Evolutionary conservation across 2,113 vertebrate genomes (phyloP), one percentile per base, ranked within the genome.

Genomic region (Nibea coibor): DNA sequence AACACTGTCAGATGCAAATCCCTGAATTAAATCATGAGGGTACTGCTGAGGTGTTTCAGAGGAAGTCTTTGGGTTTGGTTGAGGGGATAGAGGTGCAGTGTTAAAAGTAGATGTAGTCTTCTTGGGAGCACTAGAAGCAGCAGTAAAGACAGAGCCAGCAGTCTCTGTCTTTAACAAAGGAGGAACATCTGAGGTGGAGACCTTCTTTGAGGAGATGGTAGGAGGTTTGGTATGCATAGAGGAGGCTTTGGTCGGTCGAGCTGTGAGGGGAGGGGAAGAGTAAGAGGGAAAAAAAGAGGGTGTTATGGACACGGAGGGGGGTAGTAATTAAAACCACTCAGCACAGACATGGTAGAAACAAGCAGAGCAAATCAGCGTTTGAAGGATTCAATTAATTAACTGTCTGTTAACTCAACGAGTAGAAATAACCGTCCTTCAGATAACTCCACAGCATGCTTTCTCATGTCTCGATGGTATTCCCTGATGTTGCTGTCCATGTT

Each of bases 171-270:
- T 75, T 58, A 48, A 59, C 20, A 16, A 43, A 57, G 5, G 63
- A 68, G 70, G 51, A 76, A 58, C n/a, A 31, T 57, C 17, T 14
- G 81, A 63, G 51, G 74, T 9, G 43, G 45, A 48, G 64, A 42
- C 24, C 14, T 35, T 68, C 31, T 11, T 1, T 9, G 67, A 72
- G 53, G 63, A 68, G 75, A 35, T 17, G 12, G 56, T 10, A 2
- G 47, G 35, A 83, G 63, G 69, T 56, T 28, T 51, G 24, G 51
- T 9, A 2, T 39, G 4, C 0, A 10, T 4, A 15, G 58, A 10
- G 6, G 45, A 54, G 31, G 51, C 42, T 64, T 64, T 67, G 56
- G 26, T 45, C 22, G 28, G 35, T 50, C 1, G 48, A 35, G 31
- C 73, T 85, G 57, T n/a, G 10, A 26, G n/a, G 48, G 47, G 11